phyloP scores from a whole-genome alignment of 2,888 invertebrate genomes.

The Trachelus troglodyta region DNA sequence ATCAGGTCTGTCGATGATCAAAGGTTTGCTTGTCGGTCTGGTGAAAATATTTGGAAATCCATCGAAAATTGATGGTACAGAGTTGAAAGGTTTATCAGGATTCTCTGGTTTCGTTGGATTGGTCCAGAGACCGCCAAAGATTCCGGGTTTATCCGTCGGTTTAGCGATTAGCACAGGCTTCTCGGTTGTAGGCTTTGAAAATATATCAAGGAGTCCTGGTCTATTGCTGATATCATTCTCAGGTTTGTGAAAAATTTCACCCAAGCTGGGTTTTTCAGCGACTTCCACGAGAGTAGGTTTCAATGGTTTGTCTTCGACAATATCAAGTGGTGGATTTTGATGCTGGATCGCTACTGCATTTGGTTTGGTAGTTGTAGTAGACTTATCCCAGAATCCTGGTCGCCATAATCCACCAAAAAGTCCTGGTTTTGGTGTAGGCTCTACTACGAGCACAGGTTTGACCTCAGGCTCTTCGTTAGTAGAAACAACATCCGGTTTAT shows the following conservation, averaged over 20 bases:
- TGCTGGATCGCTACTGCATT: no score
- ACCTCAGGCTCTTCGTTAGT: conserved; percentile 13
- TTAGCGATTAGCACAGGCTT: conserved; percentile 5
- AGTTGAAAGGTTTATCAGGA: not conserved
- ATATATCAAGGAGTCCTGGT: conserved; percentile 14
- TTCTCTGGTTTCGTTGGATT: conserved; percentile 21
- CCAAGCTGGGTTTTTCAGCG: conserved; percentile 8
- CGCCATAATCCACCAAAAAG: conserved; percentile 20
- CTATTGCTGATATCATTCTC: conserved; percentile 20
- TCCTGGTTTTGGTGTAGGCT: conserved; percentile 12
- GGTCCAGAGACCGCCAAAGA: conserved; percentile 25
- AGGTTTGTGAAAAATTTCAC: conserved; percentile 18
- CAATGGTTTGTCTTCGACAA: no score
- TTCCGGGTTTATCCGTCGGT: conserved; percentile 17
- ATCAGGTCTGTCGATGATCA: conserved; percentile 27
- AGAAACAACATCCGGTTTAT: conserved; percentile 10
- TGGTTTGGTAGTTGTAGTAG: no score
- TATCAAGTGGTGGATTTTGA: no score
- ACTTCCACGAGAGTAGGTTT: conserved; percentile 5
- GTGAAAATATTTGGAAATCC: conserved; percentile 15
- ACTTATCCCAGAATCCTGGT: conserved; percentile 3
- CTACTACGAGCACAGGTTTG: conserved; percentile 20
- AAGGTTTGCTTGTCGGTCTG: conserved; percentile 20
- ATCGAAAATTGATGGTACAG: conserved; percentile 2
- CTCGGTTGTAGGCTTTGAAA: conserved; percentile 10